Evolutionary conservation across 2,797 vertebrate species (phyloP).

Genomic region (Benthosema pterotum): DNA sequence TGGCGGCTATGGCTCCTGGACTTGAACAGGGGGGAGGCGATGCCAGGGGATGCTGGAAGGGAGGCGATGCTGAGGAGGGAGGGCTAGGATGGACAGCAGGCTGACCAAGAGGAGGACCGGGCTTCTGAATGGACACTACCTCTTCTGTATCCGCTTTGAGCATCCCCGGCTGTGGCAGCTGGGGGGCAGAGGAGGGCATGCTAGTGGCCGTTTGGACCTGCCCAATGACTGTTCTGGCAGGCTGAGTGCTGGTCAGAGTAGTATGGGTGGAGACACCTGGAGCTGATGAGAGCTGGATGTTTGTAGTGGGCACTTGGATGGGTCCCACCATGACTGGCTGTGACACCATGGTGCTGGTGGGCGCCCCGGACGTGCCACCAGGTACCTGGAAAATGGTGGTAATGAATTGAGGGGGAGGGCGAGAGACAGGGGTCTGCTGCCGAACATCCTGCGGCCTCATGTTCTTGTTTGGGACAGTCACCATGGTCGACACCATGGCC

Average conservation of each 20-base stretch:
- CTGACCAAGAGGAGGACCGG: slow-evolving; percentile 63
- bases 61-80: slow-evolving; percentile 56
- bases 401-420: slow-evolving; percentile 88
- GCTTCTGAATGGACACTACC: slow-evolving; percentile 55
- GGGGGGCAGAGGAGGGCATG: slow-evolving; percentile 62
- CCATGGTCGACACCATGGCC: slow-evolving; percentile 88
- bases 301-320: slow-evolving; percentile 89
- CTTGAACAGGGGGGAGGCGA: slow-evolving; percentile 86
- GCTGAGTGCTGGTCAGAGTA: slow-evolving; percentile 76
- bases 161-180: slow-evolving; percentile 67
- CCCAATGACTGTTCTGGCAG: slow-evolving; percentile 78
- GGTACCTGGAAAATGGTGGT: slow-evolving; percentile 94
- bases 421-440: slow-evolving; percentile 80
- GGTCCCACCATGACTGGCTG: slow-evolving; percentile 91
- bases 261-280: slow-evolving; percentile 69
- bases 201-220: slow-evolving; percentile 77
- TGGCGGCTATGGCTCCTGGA: slow-evolving; percentile 78
- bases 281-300: slow-evolving; percentile 88
- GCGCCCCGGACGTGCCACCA: slow-evolving; percentile 76
- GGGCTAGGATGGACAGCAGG: slow-evolving; percentile 57
- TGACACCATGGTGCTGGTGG: slow-evolving; percentile 87
- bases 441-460: slow-evolving; percentile 83
- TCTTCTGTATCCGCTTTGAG: slow-evolving; percentile 81
- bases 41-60: slow-evolving; percentile 78
- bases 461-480: slow-evolving; percentile 89